phyloP scores from a whole-genome alignment of 2,113 vertebrate species.

The Bambusicola thoracicus region DNA sequence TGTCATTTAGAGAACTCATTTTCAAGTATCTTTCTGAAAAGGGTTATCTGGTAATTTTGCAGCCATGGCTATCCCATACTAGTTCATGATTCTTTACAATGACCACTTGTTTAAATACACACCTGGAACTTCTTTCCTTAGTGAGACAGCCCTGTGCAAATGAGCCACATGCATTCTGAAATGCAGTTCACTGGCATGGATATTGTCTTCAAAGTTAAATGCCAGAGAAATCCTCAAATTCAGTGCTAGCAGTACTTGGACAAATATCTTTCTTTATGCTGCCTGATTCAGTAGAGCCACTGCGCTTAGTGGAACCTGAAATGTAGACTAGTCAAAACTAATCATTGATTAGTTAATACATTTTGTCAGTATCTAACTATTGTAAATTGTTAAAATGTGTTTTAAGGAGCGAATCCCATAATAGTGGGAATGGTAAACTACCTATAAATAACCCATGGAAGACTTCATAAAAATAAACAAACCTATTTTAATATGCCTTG shows the following conservation, averaged over 20 bases:
- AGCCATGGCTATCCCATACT: neutral
- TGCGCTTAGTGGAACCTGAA: neutral
- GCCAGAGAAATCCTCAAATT: neutral
- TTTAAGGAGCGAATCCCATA: neutral
- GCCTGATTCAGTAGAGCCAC: neutral
- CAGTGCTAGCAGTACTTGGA: neutral
- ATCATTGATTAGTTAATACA: neutral
- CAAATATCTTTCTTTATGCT: neutral
- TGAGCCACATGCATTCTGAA: neutral
- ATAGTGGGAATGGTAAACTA: neutral
- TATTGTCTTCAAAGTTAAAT: neutral
- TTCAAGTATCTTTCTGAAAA: neutral
- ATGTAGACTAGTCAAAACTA: neutral
- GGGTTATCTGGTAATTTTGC: neutral
- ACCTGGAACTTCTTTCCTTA: neutral
- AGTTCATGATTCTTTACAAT: neutral
- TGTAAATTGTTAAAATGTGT: neutral
- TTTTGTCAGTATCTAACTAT: neutral
- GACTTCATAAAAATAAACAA: neutral
- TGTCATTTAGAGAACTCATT: neutral
- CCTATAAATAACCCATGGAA: neutral
- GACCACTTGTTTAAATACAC: neutral
- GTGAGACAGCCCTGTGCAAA: neutral
- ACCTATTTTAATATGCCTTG: neutral
- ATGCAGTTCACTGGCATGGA: neutral